Percentiles rank a stretch among this genome's conserved stretches.
These are phyloP conservation scores for Callitettix versicolor DNA, from an alignment of 1,140 invertebrate species.

Conservation along the genomic window DNA sequence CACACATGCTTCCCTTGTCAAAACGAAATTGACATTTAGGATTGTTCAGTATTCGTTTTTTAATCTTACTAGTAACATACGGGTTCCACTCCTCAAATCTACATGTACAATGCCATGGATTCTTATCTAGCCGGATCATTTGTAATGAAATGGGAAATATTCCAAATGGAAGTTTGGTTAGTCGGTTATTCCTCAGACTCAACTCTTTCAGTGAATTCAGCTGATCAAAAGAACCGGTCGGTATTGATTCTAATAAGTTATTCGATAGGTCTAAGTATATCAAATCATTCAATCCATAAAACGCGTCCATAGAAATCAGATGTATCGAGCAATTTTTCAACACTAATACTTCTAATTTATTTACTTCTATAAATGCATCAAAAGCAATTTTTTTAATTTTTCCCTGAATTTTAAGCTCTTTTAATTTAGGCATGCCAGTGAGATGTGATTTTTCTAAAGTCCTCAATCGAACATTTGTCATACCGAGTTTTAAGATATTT, in stretches of 20 bases:
- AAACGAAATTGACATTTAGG: slow-evolving; percentile 31
- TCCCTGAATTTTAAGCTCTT: slow-evolving; percentile 42
- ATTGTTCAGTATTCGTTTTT: slow-evolving; percentile 30
- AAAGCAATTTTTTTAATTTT: slow-evolving; percentile 47
- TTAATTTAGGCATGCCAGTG: slow-evolving; percentile 43
- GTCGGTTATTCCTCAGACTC: slow-evolving; percentile 46
- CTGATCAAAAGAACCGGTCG: slow-evolving; percentile 50
- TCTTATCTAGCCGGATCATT: slow-evolving; percentile 46
- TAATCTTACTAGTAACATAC: slow-evolving; percentile 37
- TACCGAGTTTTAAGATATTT: slow-evolving; percentile 38
- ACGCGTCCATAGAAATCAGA: slow-evolving; percentile 55
- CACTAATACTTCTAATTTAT: slow-evolving; percentile 43
- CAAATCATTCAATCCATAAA: slow-evolving; percentile 48
- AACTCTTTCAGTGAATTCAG: slow-evolving; percentile 46
- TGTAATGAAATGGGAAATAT: slow-evolving; percentile 44
- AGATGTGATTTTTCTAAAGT: slow-evolving; percentile 47
- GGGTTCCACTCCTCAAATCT: slow-evolving; percentile 51
- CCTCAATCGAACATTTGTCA: slow-evolving; percentile 44
- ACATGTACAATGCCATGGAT: slow-evolving; percentile 61
- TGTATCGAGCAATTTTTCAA: slow-evolving; percentile 48
- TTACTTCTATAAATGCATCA: slow-evolving; percentile 51
- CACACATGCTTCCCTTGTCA: slow-evolving; percentile 34
- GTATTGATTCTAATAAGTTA: slow-evolving; percentile 46
- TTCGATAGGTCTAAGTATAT: slow-evolving; percentile 47
- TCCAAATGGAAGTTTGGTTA: slow-evolving; percentile 41